Conservation (phyloP, 1,140 invertebrate species). For the Globodera rostochiensis region DNA sequence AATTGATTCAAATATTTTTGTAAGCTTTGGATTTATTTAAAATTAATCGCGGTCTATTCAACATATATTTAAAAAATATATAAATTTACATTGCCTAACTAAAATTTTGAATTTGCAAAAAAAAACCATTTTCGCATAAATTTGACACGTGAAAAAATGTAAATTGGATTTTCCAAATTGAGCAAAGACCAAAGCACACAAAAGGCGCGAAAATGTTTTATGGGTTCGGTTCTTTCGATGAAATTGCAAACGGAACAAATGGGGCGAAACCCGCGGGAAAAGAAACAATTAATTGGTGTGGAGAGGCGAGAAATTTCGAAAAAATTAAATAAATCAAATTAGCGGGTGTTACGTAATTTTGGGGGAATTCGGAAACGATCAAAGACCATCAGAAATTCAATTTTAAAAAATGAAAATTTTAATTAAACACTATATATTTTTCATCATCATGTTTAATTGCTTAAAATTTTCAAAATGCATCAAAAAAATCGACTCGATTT, state of each 20-base stretch:
- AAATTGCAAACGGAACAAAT: background rate
- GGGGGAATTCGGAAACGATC: background rate
- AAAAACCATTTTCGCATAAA: slow-evolving; percentile 22
- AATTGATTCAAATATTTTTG: no score
- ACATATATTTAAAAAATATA: no score
- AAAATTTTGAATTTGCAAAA: slow-evolving; percentile 3
- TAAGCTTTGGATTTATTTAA: no score
- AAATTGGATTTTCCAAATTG: background rate
- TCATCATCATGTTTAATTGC: no score
- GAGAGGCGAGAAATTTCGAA: background rate
- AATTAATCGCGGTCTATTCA: no score
- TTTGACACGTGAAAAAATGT: background rate
- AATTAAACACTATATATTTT: no score
- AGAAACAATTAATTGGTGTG: background rate
- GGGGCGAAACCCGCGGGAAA: background rate
- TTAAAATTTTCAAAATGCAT: no score
- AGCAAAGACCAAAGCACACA: slow-evolving; percentile 12
- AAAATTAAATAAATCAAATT: background rate
- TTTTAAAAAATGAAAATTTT: no score
- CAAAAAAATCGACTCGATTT: no score
- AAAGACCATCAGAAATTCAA: slow-evolving; percentile 1
- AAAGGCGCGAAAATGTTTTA: background rate
- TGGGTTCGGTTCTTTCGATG: background rate
- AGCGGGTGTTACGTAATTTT: background rate
- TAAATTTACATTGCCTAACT: slow-evolving; percentile 1